A percentile compares a stretch with the other conserved stretches of the same genome.
These are phyloP conservation scores for Drosophila melanogaster DNA, from an alignment of 1,140 invertebrate genomes.

Conservation along the genomic window DNA sequence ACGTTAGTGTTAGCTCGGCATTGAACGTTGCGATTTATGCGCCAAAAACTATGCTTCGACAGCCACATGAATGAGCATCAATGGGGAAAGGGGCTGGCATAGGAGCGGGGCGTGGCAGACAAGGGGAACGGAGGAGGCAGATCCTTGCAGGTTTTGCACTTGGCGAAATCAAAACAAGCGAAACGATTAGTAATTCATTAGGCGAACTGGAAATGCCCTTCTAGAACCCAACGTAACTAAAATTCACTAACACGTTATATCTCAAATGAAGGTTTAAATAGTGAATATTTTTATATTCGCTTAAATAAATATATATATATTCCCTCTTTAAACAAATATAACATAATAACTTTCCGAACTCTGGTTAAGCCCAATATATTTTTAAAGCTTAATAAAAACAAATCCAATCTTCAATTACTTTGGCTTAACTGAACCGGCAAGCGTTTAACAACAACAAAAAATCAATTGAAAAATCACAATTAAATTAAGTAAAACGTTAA, in stretches of 20 bases:
- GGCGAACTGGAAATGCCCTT: conserved; percentile 46
- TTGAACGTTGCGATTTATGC: conserved; percentile 81
- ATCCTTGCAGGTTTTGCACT: conserved; percentile 71
- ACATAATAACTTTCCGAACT: too few relatives aligned
- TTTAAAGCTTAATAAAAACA: background rate
- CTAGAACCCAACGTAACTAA: too few relatives aligned
- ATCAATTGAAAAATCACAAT: conserved; percentile 9
- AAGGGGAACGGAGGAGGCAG: conserved; percentile 3
- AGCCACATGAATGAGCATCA: conserved; percentile 76
- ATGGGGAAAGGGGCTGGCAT: conserved; percentile 8
- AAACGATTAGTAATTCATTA: conserved; percentile 5
- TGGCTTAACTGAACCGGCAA: background rate
- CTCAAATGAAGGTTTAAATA: too few relatives aligned
- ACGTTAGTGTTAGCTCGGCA: conserved; percentile 46
- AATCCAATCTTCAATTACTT: background rate
- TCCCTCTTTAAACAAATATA: background rate
- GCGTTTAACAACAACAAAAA: background rate
- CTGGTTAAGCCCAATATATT: too few relatives aligned
- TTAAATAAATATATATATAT: too few relatives aligned
- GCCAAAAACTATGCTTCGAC: conserved; percentile 83
- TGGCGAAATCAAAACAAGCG: conserved; percentile 73
- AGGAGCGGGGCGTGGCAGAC: background rate
- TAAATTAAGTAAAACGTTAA: conserved; percentile 34
- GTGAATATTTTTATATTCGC: too few relatives aligned
- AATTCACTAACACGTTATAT: too few relatives aligned